phyloP scores from a whole-genome alignment of 1,140 invertebrate genomes.

The Bombus impatiens region DNA sequence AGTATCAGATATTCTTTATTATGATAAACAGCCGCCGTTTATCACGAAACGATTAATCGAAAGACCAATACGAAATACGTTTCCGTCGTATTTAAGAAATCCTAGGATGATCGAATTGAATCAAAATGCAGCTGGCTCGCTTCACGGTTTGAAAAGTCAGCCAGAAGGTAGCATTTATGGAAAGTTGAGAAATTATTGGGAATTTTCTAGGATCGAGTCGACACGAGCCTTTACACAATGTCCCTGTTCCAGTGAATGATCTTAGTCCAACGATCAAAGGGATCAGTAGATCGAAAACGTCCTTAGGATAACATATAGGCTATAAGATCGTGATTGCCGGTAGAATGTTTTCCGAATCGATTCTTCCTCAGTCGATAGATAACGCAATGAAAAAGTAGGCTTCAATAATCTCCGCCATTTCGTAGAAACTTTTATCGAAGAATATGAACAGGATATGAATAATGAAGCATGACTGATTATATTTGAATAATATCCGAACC shows the following conservation, averaged over 20 bases:
- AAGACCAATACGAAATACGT: background rate
- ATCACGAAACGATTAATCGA: background rate
- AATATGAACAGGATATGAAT: background rate
- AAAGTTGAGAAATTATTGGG: background rate
- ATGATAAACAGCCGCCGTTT: background rate
- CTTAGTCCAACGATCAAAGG: background rate
- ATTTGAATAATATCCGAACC: background rate
- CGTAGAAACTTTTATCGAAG: background rate
- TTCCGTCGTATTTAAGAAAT: background rate
- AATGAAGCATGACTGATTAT: background rate
- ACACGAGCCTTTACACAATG: background rate
- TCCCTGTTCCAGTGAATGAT: no score
- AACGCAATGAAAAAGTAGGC: slow-evolving; percentile 4
- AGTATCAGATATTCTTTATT: background rate
- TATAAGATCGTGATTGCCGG: background rate
- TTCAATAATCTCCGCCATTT: background rate
- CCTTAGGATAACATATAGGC: background rate
- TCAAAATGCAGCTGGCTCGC: background rate
- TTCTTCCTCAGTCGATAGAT: slow-evolving; percentile 4
- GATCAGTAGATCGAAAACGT: background rate
- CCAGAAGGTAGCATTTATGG: background rate
- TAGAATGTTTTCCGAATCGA: slow-evolving; percentile 4
- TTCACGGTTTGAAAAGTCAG: background rate
- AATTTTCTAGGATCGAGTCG: background rate
- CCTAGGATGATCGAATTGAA: background rate